Conservation (phyloP, 2,797 vertebrate species). For the Gymnopithys bicolor region DNA sequence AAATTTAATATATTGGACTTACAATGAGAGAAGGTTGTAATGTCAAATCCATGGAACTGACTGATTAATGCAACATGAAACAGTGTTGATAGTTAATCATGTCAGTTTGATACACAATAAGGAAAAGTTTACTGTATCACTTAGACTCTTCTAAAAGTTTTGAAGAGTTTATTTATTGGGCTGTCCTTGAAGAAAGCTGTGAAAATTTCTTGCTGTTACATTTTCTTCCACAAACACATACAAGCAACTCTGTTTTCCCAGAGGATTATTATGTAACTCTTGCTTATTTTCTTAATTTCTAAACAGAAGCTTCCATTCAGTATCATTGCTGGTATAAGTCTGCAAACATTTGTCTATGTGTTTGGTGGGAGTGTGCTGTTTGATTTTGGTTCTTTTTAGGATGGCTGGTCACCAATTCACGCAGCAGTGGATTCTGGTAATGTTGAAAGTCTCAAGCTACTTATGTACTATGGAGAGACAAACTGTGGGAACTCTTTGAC, state of each 20-base stretch:
- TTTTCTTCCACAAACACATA: background rate
- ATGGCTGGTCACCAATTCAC: slow-evolving; percentile 89
- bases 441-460: slow-evolving; percentile 85
- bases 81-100: accelerated
- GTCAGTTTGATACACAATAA: background rate
- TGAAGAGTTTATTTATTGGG: background rate
- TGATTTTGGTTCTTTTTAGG: slow-evolving; percentile 73
- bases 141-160: background rate
- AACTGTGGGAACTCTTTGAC: slow-evolving; percentile 30
- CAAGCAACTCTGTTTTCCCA: background rate
- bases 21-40: background rate
- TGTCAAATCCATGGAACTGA: background rate
- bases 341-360: background rate
- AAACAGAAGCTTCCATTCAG: background rate
- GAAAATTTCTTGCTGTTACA: background rate
- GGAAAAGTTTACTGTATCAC: background rate
- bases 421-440: slow-evolving; percentile 88
- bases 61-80: background rate
- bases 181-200: background rate
- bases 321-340: background rate
- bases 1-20: background rate
- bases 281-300: background rate
- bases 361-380: background rate
- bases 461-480: slow-evolving; percentile 80
- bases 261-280: background rate